Conservation (phyloP, 1,140 invertebrate genomes). For the Drosophila asahinai region DNA sequence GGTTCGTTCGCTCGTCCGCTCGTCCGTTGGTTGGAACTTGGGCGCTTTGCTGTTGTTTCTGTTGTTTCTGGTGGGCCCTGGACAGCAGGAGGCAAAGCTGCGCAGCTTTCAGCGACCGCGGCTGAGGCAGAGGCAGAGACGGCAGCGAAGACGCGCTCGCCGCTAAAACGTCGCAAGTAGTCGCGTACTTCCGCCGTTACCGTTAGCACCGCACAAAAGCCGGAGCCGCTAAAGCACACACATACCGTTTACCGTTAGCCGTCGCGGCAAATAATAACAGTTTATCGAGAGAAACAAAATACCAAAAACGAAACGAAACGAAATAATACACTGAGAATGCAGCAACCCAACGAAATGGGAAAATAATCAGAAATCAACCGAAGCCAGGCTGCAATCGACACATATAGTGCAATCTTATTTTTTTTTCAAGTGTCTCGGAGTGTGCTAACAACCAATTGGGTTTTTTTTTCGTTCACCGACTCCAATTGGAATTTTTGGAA, state of each 20-base stretch:
- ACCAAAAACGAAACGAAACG: slow-evolving; percentile 6
- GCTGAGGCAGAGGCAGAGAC: slow-evolving; percentile 48
- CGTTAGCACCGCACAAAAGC: slow-evolving; percentile 76
- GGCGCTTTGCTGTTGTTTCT: slow-evolving; percentile 22
- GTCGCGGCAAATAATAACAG: slow-evolving; percentile 47
- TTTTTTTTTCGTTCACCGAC: slow-evolving; percentile 6
- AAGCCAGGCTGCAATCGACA: not conserved
- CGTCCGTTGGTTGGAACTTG: slow-evolving; percentile 26
- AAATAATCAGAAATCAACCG: slow-evolving; percentile 9
- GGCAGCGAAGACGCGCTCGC: slow-evolving; percentile 76
- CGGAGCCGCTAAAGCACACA: slow-evolving; percentile 34
- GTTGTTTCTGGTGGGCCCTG: slow-evolving; percentile 29
- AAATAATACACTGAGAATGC: slow-evolving; percentile 1
- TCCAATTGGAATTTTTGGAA: slow-evolving; percentile 43
- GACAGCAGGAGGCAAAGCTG: slow-evolving; percentile 27
- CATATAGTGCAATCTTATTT: slow-evolving; percentile 38
- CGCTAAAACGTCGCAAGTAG: slow-evolving; percentile 73
- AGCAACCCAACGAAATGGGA: slow-evolving; percentile 16
- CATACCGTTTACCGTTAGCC: slow-evolving; percentile 38
- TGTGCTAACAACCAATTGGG: slow-evolving; percentile 46
- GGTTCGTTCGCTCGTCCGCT: slow-evolving; percentile 7
- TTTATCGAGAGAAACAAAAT: slow-evolving; percentile 4
- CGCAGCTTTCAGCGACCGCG: slow-evolving; percentile 26
- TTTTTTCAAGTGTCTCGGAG: slow-evolving; percentile 55
- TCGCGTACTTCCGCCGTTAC: slow-evolving; percentile 82